A percentile compares a stretch with the other conserved stretches of the same genome.
Conservation (phyloP, 2,797 vertebrate species). For the Coluber constrictor region DNA sequence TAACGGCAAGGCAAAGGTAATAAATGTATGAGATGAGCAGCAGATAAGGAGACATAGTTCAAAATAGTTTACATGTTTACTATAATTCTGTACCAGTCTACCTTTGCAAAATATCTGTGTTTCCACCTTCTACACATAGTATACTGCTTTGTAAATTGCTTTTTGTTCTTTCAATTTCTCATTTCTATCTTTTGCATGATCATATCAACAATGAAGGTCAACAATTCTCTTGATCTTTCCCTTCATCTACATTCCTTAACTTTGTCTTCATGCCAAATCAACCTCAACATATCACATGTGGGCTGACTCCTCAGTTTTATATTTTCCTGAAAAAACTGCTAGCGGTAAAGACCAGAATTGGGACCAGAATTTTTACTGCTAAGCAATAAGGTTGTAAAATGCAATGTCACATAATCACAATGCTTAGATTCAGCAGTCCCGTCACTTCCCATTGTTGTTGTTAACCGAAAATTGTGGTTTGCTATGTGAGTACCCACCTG, state of each 20-base stretch:
- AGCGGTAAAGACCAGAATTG: neutral
- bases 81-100: neutral
- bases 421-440: neutral
- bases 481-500: neutral
- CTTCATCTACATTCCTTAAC: neutral
- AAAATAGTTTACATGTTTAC: neutral
- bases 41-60: neutral
- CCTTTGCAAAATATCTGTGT: neutral
- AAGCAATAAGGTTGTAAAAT: neutral
- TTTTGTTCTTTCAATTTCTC: neutral
- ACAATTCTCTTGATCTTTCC: neutral
- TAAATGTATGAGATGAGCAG: neutral
- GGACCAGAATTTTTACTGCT: neutral
- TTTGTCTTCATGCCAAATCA: neutral
- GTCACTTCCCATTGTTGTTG: neutral
- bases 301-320: neutral
- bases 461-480: neutral
- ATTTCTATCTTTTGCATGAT: neutral
- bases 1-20: neutral
- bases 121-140: neutral
- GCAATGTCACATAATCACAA: neutral
- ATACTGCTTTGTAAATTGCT: neutral
- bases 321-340: neutral
- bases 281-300: neutral
- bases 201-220: neutral